Evolutionary conservation across 2,888 invertebrate genomes (phyloP).

Genomic region (Drosophila demipolita): DNA sequence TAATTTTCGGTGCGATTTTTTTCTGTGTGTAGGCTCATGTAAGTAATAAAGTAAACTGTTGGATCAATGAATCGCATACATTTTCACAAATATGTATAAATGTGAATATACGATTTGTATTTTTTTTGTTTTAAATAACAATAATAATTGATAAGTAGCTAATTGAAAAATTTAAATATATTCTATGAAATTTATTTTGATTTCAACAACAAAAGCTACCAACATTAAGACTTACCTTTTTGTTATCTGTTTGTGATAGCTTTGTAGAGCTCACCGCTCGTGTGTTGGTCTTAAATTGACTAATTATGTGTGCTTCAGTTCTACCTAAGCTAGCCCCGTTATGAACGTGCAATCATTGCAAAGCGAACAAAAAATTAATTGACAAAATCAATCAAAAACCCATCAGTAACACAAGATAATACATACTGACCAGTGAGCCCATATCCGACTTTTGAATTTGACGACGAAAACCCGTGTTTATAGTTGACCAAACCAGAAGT

Average conservation of each 20-base stretch:
- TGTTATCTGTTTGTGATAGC: conserved; percentile 37
- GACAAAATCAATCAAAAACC: conserved; percentile 71
- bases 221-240: background rate
- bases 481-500: conserved; percentile 23
- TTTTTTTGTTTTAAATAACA: background rate
- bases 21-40: background rate
- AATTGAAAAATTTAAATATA: conserved; percentile 19
- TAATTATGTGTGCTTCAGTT: conserved; percentile 41
- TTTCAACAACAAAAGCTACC: conserved; percentile 10
- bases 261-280: conserved; percentile 12
- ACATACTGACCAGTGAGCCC: conserved; percentile 4
- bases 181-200: background rate
- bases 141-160: background rate
- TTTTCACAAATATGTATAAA: background rate
- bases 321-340: conserved; percentile 17
- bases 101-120: background rate
- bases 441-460: conserved; percentile 30
- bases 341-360: conserved; percentile 10
- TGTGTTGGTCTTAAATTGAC: conserved; percentile 29
- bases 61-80: background rate
- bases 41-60: background rate
- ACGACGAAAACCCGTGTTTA: background rate
- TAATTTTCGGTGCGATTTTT: background rate
- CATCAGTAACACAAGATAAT: conserved; percentile 47
- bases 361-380: conserved; percentile 32